These are phyloP conservation scores for Thyatira batis DNA, from an alignment of 2,888 invertebrate genomes.

Conservation along the genomic window DNA sequence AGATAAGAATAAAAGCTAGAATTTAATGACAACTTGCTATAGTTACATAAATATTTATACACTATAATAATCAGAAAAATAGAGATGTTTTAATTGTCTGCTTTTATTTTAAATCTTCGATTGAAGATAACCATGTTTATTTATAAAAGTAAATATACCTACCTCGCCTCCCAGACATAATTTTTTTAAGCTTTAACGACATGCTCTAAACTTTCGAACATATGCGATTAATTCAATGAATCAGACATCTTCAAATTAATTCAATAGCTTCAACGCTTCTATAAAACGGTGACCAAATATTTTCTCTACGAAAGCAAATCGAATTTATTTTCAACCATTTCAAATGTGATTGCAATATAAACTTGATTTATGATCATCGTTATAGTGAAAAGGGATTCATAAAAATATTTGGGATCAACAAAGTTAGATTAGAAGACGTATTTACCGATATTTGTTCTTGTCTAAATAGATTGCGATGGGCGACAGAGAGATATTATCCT, in stretches of 20 bases:
- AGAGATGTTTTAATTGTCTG: too few relatives aligned
- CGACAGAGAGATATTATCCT: slow-evolving; percentile 71
- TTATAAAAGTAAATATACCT: too few relatives aligned
- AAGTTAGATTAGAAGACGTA: slow-evolving; percentile 53
- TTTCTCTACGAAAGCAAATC: slow-evolving; percentile 7
- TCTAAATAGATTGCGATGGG: slow-evolving; percentile 61
- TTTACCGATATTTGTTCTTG: slow-evolving; percentile 67
- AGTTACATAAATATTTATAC: too few relatives aligned
- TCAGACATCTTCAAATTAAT: slow-evolving; percentile 5
- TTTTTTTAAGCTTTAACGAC: neutral
- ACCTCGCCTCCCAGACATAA: too few relatives aligned
- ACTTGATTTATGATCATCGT: slow-evolving; percentile 8
- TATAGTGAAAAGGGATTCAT: slow-evolving; percentile 20
- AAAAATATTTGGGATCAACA: slow-evolving; percentile 44
- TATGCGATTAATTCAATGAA: neutral
- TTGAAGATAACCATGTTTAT: too few relatives aligned
- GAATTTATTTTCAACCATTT: slow-evolving; percentile 1
- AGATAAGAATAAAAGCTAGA: too few relatives aligned
- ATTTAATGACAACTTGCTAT: too few relatives aligned
- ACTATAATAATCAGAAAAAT: too few relatives aligned
- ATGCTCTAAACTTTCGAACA: neutral
- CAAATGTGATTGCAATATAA: neutral
- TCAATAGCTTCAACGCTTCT: slow-evolving; percentile 6
- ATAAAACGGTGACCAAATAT: slow-evolving; percentile 7
- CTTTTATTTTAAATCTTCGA: too few relatives aligned